Percentiles rank a stretch among this genome's conserved stretches.
phyloP scores from a whole-genome alignment of 2,113 vertebrate species.

The Leptodactylus fuscus region DNA sequence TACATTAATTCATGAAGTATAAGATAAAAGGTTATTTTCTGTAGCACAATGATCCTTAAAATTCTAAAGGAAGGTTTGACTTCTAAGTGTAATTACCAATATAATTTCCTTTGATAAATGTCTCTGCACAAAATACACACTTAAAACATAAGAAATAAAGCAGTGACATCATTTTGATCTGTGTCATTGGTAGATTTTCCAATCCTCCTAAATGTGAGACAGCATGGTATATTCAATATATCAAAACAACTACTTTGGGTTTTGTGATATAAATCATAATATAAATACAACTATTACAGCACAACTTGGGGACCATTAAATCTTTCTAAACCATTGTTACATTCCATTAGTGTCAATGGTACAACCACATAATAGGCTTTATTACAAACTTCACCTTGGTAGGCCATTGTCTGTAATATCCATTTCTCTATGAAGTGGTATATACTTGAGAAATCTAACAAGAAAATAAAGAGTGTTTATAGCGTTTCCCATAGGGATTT shows the following conservation, averaged over 20 bases:
- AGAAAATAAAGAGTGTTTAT: conserved; percentile 85
- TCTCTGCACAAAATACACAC: conserved; percentile 78
- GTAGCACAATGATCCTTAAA: conserved; percentile 13
- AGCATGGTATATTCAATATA: conserved; percentile 88
- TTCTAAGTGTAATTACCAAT: conserved; percentile 79
- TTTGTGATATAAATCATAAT: conserved; percentile 98
- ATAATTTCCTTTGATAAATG: conserved; percentile 77
- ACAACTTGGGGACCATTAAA: conserved; percentile 99
- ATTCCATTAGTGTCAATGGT: conserved; percentile 99
- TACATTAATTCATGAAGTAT: conserved; percentile 13
- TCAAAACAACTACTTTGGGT: conserved; percentile 98
- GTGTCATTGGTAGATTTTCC: conserved; percentile 80
- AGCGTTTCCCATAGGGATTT: conserved; percentile 77
- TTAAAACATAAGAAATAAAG: conserved; percentile 76
- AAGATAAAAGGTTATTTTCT: conserved; percentile 29
- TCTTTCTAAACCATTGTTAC: conserved; percentile 99
- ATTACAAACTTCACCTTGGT: conserved; percentile 97
- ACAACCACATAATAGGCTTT: conserved; percentile 97
- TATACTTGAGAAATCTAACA: conserved; percentile 82
- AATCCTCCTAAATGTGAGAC: conserved; percentile 83
- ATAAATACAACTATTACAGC: conserved; percentile 99
- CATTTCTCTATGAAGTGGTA: conserved; percentile 83
- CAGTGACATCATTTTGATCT: conserved; percentile 80
- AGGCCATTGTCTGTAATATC: conserved; percentile 96
- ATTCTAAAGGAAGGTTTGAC: conserved; percentile 56